Conservation (phyloP, 2,113 vertebrate genomes). For the Rhinichthys klamathensis region DNA sequence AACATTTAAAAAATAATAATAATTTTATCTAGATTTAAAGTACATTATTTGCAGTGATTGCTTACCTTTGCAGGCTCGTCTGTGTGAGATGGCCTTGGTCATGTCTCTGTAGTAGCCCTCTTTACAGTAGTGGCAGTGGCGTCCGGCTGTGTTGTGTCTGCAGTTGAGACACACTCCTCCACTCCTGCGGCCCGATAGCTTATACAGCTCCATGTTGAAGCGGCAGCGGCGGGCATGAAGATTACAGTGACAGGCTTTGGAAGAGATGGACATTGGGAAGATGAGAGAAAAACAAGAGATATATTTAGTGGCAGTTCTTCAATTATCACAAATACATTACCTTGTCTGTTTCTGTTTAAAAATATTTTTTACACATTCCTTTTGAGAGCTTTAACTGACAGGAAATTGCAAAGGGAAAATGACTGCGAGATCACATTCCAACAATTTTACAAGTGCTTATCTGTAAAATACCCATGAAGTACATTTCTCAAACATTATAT, state of each 20-base stretch:
- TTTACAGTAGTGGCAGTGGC: constrained; percentile 98
- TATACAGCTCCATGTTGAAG: constrained; percentile 99
- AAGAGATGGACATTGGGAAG: not conserved
- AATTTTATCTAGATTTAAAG: not conserved
- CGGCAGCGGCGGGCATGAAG: constrained; percentile 94
- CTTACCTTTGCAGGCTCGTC: constrained; percentile 96
- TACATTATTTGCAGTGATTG: not conserved
- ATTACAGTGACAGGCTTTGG: constrained; percentile 93
- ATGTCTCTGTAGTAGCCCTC: constrained; percentile 97
- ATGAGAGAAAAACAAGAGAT: not conserved
- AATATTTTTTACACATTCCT: not conserved
- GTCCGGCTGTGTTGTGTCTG: constrained; percentile 93
- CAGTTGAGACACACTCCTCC: constrained; percentile 97
- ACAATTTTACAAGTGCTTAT: not conserved
- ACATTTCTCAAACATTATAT: constrained; percentile 2
- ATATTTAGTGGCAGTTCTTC: not conserved
- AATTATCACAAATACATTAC: not conserved
- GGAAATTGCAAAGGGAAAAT: not conserved
- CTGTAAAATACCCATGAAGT: constrained; percentile 5
- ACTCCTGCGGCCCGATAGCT: constrained; percentile 92
- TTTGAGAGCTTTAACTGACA: not conserved
- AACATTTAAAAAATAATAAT: too few relatives aligned
- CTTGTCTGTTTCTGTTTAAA: not conserved
- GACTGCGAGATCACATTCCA: not conserved
- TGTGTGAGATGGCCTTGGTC: constrained; percentile 93